phyloP scores from a whole-genome alignment of 2,797 vertebrate genomes.

The Fistularia commersonii region DNA sequence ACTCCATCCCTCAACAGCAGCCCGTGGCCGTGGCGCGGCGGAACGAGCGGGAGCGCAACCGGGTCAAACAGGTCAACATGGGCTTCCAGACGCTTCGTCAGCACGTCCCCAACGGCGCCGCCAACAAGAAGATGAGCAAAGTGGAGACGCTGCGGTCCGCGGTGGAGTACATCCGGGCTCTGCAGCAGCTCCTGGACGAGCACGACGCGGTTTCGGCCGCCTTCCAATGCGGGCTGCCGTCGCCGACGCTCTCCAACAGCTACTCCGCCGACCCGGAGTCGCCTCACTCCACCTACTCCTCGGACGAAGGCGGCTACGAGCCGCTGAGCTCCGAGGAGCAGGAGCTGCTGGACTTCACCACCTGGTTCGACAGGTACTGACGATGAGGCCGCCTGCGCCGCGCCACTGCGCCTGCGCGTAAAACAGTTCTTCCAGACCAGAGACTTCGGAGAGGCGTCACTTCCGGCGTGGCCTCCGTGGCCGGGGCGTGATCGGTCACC shows the following conservation, averaged over 20 bases:
- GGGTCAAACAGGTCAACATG: conserved; percentile 93
- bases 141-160: conserved; percentile 95
- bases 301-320: conserved; percentile 87
- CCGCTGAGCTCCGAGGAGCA: conserved; percentile 87
- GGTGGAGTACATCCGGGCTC: conserved; percentile 92
- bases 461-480: neutral
- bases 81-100: conserved; percentile 94
- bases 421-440: conserved; percentile 34
- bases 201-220: conserved; percentile 83
- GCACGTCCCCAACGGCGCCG: conserved; percentile 90
- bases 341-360: conserved; percentile 89
- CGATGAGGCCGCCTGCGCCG: conserved; percentile 5
- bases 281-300: conserved; percentile 84
- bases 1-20: conserved; percentile 76
- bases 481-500: conserved; percentile 1
- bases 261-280: conserved; percentile 87
- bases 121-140: conserved; percentile 97
- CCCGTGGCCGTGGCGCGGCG: conserved; percentile 86
- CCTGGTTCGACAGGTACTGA: conserved; percentile 92
- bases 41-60: conserved; percentile 93
- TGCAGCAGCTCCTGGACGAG: conserved; percentile 89
- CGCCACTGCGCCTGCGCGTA: conserved; percentile 34
- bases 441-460: conserved; percentile 24
- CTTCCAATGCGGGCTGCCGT: conserved; percentile 79
- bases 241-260: conserved; percentile 70